phyloP scores from a whole-genome alignment of 2,888 invertebrate genomes.

The Trisateles emortualis region DNA sequence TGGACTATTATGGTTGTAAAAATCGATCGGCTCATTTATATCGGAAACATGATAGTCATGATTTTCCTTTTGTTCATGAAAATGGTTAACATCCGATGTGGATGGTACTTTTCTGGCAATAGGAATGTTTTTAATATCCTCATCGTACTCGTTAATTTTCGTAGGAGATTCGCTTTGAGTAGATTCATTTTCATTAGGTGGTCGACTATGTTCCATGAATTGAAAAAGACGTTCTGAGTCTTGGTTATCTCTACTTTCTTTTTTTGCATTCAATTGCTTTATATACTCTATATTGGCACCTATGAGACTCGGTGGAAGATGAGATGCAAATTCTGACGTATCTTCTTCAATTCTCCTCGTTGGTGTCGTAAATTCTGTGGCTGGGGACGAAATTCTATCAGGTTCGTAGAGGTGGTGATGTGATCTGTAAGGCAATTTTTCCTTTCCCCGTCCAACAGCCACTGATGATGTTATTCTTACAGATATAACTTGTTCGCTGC shows the following conservation, averaged over 20 bases:
- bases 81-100: constrained; percentile 29
- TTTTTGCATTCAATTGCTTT: constrained; percentile 78
- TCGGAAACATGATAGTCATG: constrained; percentile 14
- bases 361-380: constrained; percentile 33
- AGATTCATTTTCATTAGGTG: constrained; percentile 38
- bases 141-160: constrained; percentile 30
- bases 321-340: constrained; percentile 55
- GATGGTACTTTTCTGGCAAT: constrained; percentile 41
- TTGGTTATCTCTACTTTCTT: constrained; percentile 66
- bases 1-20: constrained; percentile 9
- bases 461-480: constrained; percentile 88
- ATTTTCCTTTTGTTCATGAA: constrained; percentile 23
- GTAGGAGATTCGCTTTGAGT: constrained; percentile 6
- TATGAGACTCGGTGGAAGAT: constrained; percentile 70
- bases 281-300: constrained; percentile 84
- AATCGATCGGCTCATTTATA: constrained; percentile 4
- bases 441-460: constrained; percentile 83
- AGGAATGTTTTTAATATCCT: constrained; percentile 37
- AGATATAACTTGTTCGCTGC: constrained; percentile 81
- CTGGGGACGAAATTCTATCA: constrained; percentile 26
- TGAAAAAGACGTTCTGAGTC: constrained; percentile 78
- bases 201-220: constrained; percentile 81
- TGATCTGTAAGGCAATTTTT: constrained; percentile 40
- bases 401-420: constrained; percentile 26
- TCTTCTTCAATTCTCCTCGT: constrained; percentile 50